These are phyloP conservation scores for Champsocephalus gunnari DNA, from an alignment of 2,797 vertebrate species.

Conservation along the genomic window DNA sequence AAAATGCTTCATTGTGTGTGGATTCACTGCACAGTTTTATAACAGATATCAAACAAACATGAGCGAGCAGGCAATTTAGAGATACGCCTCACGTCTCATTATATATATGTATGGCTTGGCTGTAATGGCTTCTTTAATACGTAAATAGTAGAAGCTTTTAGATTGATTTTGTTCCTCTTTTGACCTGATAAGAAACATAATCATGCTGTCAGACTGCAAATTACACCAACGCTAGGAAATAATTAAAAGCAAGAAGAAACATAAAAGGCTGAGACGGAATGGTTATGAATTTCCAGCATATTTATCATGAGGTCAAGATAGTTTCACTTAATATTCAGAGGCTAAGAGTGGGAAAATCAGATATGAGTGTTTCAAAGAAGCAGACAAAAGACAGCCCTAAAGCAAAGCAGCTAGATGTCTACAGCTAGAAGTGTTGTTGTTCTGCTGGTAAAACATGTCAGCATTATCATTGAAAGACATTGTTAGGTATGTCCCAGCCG, in stretches of 20 bases:
- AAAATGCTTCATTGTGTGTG: not conserved
- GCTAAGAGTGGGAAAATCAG: constrained; percentile 4
- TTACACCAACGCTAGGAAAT: not conserved
- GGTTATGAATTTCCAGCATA: not conserved
- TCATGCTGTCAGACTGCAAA: constrained; percentile 1
- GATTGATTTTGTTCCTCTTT: not conserved
- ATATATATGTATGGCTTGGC: not conserved
- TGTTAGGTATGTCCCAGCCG: not conserved
- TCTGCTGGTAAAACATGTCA: constrained; percentile 5
- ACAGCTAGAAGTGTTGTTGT: not conserved
- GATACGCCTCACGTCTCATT: constrained; percentile 30
- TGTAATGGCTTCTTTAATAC: constrained; percentile 22
- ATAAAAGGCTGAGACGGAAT: not conserved
- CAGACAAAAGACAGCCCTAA: not conserved
- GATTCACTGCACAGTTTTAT: not conserved
- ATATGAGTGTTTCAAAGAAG: not conserved
- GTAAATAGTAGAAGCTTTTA: not conserved
- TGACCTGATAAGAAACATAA: constrained; percentile 7
- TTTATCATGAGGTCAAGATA: not conserved
- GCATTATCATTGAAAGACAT: not conserved
- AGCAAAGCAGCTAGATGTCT: constrained; percentile 5
- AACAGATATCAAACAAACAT: constrained; percentile 31
- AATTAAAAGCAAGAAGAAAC: constrained; percentile 1
- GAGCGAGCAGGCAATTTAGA: constrained; percentile 39
- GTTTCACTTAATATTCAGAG: not conserved